Conservation (phyloP, 2,888 invertebrate genomes). For the Thymelicus sylvestris region DNA sequence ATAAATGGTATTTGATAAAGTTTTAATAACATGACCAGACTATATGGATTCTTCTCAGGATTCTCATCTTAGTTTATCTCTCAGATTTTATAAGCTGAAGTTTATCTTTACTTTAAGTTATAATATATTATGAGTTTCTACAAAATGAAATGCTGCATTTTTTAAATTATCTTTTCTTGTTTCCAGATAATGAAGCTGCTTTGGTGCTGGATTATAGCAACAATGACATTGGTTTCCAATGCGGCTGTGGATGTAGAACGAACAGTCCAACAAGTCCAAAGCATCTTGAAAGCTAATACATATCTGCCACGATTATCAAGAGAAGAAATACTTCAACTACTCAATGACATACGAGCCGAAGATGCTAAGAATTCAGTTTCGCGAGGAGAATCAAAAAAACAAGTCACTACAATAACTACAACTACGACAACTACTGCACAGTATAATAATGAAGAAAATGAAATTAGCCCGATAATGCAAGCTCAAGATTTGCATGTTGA, state of each 20-base stretch:
- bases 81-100: too few relatives aligned
- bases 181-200: constrained; percentile 71
- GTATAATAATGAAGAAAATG: constrained; percentile 59
- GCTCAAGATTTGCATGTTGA: constrained; percentile 39
- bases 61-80: too few relatives aligned
- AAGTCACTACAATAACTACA: constrained; percentile 17
- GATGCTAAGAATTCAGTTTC: constrained; percentile 70
- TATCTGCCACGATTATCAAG: constrained; percentile 86
- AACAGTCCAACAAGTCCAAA: constrained; percentile 88
- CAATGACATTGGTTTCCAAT: constrained; percentile 52
- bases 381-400: constrained; percentile 51
- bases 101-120: too few relatives aligned
- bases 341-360: constrained; percentile 86
- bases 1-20: too few relatives aligned
- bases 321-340: constrained; percentile 87
- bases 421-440: constrained; percentile 37
- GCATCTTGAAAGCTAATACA: constrained; percentile 84
- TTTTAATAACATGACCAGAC: too few relatives aligned
- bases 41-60: too few relatives aligned
- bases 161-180: constrained; percentile 4
- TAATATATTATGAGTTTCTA: too few relatives aligned
- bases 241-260: constrained; percentile 81
- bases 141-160: too few relatives aligned
- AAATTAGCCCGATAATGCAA: constrained; percentile 52
- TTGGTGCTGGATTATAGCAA: constrained; percentile 60